These are phyloP conservation scores for Cephus rjabovi DNA, from an alignment of 2,888 invertebrate species.

Conservation along the genomic window DNA sequence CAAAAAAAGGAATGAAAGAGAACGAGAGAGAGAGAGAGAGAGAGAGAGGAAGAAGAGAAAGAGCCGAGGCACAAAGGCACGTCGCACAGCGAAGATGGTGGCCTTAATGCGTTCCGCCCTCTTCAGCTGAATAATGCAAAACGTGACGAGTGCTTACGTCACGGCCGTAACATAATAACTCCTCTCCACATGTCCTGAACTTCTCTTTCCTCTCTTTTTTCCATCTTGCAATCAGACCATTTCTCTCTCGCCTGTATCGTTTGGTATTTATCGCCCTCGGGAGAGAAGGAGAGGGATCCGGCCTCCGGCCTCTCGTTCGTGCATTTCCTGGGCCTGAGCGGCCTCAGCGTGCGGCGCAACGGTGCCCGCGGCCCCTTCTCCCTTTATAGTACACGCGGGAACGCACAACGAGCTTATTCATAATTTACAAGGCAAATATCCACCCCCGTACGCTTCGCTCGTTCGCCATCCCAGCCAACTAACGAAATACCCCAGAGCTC, in stretches of 20 bases:
- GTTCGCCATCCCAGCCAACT: too few relatives aligned
- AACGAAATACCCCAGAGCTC: too few relatives aligned
- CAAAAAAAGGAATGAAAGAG: too few relatives aligned
- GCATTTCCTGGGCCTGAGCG: too few relatives aligned
- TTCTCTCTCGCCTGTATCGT: too few relatives aligned
- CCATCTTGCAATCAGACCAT: background rate
- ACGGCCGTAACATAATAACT: conserved; percentile 14
- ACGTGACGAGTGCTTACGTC: conserved; percentile 10
- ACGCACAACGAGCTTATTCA: conserved; percentile 18
- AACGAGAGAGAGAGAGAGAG: background rate
- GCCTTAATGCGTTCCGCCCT: background rate
- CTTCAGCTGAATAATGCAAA: conserved; percentile 1
- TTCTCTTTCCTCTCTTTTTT: background rate
- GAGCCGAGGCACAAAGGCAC: background rate
- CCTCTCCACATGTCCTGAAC: conserved; percentile 9
- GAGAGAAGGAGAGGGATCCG: background rate
- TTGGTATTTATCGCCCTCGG: conserved; percentile 15
- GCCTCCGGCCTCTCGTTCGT: too few relatives aligned
- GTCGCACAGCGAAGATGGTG: background rate
- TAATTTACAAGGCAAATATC: conserved; percentile 23
- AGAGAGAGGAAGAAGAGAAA: background rate
- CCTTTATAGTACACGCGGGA: conserved; percentile 2
- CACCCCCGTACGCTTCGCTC: background rate
- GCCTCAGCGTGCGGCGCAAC: background rate
- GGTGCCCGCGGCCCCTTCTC: background rate